Conservation (phyloP, 1,140 invertebrate genomes). For the Trichonephila inaurata region DNA sequence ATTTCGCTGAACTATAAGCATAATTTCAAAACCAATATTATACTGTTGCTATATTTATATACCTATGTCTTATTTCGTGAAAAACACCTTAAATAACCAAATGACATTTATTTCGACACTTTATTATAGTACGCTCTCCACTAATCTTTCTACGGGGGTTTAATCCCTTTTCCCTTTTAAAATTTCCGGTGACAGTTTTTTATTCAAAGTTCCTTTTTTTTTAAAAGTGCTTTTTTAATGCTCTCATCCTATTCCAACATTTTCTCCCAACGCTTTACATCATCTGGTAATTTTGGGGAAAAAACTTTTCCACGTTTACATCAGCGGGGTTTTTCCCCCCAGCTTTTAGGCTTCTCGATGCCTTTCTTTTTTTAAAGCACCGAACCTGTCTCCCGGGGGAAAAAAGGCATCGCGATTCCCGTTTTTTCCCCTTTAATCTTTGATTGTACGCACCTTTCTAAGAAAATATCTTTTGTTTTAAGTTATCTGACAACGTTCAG, state of each 20-base stretch:
- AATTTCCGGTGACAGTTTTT: not conserved
- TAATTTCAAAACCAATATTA: no score
- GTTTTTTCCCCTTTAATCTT: no score
- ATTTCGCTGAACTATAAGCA: no score
- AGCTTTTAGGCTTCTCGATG: not conserved
- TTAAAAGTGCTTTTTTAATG: not conserved
- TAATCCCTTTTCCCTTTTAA: not conserved
- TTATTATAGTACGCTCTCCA: no score
- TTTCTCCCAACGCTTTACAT: constrained; percentile 35
- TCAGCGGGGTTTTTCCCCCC: constrained; percentile 17
- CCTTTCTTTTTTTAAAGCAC: not conserved
- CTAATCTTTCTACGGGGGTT: not conserved
- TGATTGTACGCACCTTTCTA: no score
- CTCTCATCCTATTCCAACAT: not conserved
- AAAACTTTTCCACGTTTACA: constrained; percentile 58
- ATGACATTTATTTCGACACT: no score
- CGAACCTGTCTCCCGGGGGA: not conserved
- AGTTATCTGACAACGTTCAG: no score
- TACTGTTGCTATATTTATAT: no score
- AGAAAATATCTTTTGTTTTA: no score
- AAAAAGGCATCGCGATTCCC: not conserved
- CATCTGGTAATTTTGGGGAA: constrained; percentile 48
- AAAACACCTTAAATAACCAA: no score
- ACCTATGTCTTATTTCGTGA: no score
- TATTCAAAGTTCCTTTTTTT: not conserved